Evolutionary conservation across 2,113 vertebrate species (phyloP).

Genomic region (Pungitius pungitius): DNA sequence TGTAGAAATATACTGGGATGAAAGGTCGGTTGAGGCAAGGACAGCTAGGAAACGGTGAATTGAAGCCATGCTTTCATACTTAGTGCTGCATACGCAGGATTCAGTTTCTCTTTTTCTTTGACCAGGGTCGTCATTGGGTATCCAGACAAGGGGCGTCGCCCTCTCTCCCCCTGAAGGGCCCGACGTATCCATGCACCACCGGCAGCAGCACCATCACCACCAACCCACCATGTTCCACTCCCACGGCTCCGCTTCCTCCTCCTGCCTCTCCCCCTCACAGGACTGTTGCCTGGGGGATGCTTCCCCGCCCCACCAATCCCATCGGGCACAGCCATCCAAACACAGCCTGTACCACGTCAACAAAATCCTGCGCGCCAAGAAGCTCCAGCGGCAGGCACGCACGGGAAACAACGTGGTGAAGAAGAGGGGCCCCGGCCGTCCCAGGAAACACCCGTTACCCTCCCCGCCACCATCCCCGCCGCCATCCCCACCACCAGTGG

Average conservation of each 20-base stretch:
- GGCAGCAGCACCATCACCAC: constrained; percentile 69
- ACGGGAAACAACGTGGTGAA: constrained; percentile 99
- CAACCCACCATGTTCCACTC: constrained; percentile 75
- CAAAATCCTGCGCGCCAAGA: constrained; percentile 98
- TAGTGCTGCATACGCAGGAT: neutral
- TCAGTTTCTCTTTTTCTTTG: constrained; percentile 11
- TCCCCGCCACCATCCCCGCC: constrained; percentile 80
- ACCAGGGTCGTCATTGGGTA: constrained; percentile 68
- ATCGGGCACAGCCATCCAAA: constrained; percentile 86
- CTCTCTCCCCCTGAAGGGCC: constrained; percentile 67
- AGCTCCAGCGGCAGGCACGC: constrained; percentile 97
- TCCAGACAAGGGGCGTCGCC: constrained; percentile 69
- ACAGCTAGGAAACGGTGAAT: too few relatives aligned
- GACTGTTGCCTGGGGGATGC: constrained; percentile 72
- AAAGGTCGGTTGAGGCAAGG: too few relatives aligned
- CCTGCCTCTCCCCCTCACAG: constrained; percentile 63
- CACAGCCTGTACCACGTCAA: constrained; percentile 98
- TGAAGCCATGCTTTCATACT: neutral
- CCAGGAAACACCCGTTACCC: constrained; percentile 89
- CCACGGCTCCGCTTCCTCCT: constrained; percentile 62
- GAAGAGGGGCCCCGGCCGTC: constrained; percentile 90
- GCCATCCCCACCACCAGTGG: constrained; percentile 70
- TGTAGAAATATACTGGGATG: neutral
- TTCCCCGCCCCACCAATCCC: constrained; percentile 70
- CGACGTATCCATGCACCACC: constrained; percentile 68